Conservation (phyloP, 1,140 invertebrate genomes). For the Vanessa atalanta region DNA sequence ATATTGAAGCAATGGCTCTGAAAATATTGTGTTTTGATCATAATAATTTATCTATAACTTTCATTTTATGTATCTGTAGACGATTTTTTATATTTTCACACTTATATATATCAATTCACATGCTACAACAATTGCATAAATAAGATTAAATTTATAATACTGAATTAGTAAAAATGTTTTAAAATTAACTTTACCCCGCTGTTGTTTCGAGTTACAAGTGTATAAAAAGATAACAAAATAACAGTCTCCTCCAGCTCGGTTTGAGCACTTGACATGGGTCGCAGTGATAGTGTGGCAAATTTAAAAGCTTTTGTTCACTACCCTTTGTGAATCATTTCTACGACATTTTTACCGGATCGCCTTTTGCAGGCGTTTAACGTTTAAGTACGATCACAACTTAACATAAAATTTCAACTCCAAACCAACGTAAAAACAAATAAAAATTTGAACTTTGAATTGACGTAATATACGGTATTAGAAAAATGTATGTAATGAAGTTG, state of each 20-base stretch:
- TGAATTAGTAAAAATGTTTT: background rate
- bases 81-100: too few species aligned
- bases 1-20: too few species aligned
- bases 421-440: background rate
- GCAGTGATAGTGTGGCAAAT: constrained; percentile 11
- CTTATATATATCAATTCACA: too few species aligned
- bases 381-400: background rate
- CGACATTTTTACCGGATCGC: constrained; percentile 6
- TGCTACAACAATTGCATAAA: too few species aligned
- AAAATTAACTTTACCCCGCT: background rate
- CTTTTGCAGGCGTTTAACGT: background rate
- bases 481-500: too few species aligned
- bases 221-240: constrained; percentile 23
- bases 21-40: too few species aligned
- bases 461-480: too few species aligned
- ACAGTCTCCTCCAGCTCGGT: constrained; percentile 8
- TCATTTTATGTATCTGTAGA: too few species aligned
- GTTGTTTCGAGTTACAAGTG: background rate
- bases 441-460: too few species aligned
- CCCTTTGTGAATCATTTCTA: constrained; percentile 14
- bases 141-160: too few species aligned
- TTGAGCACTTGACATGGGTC: constrained; percentile 22
- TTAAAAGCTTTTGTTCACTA: constrained; percentile 13
- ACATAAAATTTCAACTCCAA: background rate
- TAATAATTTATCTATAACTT: too few species aligned